Evolutionary conservation across 2,888 invertebrate species (phyloP), one percentile per base, ranked within the genome.

Genomic region (Melanotus villosus): DNA sequence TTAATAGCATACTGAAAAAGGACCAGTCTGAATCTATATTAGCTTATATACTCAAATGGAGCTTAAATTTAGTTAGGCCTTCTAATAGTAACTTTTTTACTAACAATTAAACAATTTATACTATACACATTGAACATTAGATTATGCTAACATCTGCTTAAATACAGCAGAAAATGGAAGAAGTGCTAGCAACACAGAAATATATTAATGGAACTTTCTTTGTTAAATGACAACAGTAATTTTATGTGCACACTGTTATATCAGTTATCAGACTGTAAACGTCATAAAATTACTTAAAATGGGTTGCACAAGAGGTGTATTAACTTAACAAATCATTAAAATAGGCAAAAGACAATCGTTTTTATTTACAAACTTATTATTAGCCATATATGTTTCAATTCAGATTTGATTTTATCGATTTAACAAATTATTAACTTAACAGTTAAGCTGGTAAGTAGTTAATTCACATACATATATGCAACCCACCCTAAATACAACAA

Each of bases 41-140:
- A 60, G 59, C 23, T 26, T 63, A 62, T 47, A 67, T 65, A 41
- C 56, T 68, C 58, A 71, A 59, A 68, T 73, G 73, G 73, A 77
- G 77, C 82, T 82, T 83, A 83, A 76, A 80, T 76, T 81, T 83
- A 83, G 76, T 83, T 83, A 83, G 83, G 83, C 83, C 83, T 81
- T 82, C 83, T 82, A 82, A 79, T 81, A 81, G 78, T 80, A 80
- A 79, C 76, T 78, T 76, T 77, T 77, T 79, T 45, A 50, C 71
- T 71, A 71, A 65, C 59, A 67, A 70, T 75, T 68, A 68, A 75
- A 72, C 68, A 73, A 73, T 76, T 70, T 70, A 68, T 66, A 57
- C 65, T 70, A 67, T 70, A 73, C 57, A 70, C 65, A 71, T 68
- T 71, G 52, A 67, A 65, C 45, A 38, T 54, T 64, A 56, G 45